These are phyloP conservation scores for Crotalus horridus DNA, from an alignment of 2,113 vertebrate species.

Conservation along the genomic window DNA sequence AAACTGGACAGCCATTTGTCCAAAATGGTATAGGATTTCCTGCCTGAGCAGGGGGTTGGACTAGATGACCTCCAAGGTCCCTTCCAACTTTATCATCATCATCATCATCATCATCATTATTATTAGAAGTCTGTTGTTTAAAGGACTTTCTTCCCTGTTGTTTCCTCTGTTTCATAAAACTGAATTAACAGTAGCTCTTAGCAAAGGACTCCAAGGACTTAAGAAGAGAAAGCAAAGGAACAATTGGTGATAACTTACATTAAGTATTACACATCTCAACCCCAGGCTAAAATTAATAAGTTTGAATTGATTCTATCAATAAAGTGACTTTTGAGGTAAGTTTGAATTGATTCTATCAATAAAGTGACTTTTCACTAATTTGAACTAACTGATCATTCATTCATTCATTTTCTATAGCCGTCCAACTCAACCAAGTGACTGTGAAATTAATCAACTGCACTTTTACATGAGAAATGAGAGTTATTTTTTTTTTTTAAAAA, in stretches of 20 bases:
- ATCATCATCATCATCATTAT: no score
- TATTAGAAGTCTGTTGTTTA: neutral
- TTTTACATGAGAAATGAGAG: neutral
- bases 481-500: neutral
- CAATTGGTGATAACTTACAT: fast-evolving
- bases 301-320: neutral
- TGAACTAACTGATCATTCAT: neutral
- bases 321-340: neutral
- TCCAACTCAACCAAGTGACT: neutral
- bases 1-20: no score
- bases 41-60: no score
- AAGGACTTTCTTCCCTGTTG: neutral
- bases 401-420: neutral
- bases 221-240: neutral
- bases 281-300: neutral
- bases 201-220: neutral
- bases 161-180: constrained; percentile 1
- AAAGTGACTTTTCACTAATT: neutral
- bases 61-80: no score
- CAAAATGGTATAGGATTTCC: no score
- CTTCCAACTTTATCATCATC: no score
- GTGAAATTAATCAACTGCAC: neutral
- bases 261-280: neutral
- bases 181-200: neutral
- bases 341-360: neutral